Conservation (phyloP, 2,113 vertebrate genomes). For the Gymnobelideus leadbeateri region DNA sequence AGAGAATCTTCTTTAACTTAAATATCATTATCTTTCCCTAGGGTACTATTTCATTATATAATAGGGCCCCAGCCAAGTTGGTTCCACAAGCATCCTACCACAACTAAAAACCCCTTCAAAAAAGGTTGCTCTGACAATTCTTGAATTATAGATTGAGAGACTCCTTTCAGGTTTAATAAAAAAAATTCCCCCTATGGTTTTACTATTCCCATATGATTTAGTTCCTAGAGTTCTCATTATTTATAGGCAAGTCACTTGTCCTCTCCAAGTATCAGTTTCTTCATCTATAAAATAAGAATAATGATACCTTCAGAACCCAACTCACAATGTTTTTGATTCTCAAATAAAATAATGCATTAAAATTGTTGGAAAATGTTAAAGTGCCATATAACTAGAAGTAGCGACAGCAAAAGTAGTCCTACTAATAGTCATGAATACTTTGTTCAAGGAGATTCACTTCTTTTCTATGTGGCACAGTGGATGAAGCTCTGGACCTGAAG, state of each 20-base stretch:
- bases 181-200: neutral
- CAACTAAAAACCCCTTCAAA: neutral
- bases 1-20: neutral
- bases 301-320: neutral
- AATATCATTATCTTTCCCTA: neutral
- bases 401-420: neutral
- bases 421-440: neutral
- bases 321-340: neutral
- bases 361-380: neutral
- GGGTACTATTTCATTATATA: neutral
- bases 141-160: neutral
- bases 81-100: neutral
- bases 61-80: neutral
- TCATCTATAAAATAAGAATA: slow-evolving; percentile 1
- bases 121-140: neutral
- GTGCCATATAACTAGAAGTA: neutral
- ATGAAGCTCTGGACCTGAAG: neutral
- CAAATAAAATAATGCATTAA: neutral
- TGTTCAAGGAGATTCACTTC: neutral
- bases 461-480: neutral
- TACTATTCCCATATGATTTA: neutral
- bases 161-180: neutral
- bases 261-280: neutral
- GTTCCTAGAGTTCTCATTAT: neutral
- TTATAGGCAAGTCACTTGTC: neutral